Evolutionary conservation across 2,797 vertebrate genomes (phyloP).

Genomic region (Cyprinodon diabolis): DNA sequence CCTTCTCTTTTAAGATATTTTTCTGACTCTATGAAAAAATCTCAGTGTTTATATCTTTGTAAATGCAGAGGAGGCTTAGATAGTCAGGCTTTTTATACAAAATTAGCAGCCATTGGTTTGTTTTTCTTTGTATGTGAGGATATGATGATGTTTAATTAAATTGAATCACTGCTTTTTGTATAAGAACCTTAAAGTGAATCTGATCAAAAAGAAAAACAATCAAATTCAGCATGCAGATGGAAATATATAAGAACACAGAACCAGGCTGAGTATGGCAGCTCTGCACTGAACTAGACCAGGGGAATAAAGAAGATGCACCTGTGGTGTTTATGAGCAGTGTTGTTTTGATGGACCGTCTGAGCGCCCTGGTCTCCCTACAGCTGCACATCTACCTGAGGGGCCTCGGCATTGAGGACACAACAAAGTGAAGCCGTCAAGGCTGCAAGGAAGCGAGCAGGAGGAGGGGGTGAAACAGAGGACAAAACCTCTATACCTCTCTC

Average conservation of each 20-base stretch:
- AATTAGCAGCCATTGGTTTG: neutral
- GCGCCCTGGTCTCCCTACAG: slow-evolving; percentile 26
- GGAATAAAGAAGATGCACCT: slow-evolving; percentile 33
- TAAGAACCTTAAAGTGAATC: slow-evolving; percentile 19
- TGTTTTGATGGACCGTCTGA: slow-evolving; percentile 34
- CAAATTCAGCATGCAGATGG: slow-evolving; percentile 4
- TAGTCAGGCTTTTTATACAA: neutral
- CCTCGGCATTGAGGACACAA: slow-evolving; percentile 49
- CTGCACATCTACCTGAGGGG: slow-evolving; percentile 51
- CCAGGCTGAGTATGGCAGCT: neutral
- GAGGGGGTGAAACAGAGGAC: slow-evolving; percentile 29
- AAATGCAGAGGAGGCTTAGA: neutral
- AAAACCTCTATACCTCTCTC: slow-evolving; percentile 61
- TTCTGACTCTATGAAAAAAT: neutral
- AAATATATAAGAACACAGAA: slow-evolving; percentile 13
- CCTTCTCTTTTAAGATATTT: neutral
- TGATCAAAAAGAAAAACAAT: slow-evolving; percentile 3
- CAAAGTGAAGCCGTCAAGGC: slow-evolving; percentile 52
- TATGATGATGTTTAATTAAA: neutral
- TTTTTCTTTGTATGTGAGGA: slow-evolving; percentile 2
- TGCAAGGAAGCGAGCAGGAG: slow-evolving; percentile 31
- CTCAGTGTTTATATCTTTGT: neutral
- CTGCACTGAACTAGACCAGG: slow-evolving; percentile 7
- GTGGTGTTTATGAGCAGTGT: slow-evolving; percentile 40
- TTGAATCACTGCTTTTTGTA: slow-evolving; percentile 8